Percentiles rank a stretch among this genome's conserved stretches.
Conservation (phyloP, 2,113 vertebrate species). For the Ceuthmochares aereus region DNA sequence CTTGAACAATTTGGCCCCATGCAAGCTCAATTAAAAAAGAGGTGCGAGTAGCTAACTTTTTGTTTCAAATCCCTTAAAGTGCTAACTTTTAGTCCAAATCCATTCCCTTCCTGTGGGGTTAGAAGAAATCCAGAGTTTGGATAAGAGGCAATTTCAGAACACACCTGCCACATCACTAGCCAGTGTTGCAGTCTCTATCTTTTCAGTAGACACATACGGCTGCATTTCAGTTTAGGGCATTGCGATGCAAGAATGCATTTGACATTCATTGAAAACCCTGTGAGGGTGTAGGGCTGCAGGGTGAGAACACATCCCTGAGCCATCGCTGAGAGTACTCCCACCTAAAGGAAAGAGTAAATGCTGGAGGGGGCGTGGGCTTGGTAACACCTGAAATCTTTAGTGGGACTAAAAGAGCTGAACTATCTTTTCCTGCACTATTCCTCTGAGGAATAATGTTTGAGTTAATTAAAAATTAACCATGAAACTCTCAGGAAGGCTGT, state of each 20-base stretch:
- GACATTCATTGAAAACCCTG: not conserved
- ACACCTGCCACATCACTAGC: not conserved
- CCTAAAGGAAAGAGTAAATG: accelerated
- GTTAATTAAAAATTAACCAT: accelerated
- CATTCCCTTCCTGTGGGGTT: not conserved
- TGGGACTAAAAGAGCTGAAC: not conserved
- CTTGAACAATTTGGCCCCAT: not conserved
- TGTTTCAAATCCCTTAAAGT: not conserved
- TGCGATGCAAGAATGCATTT: not conserved
- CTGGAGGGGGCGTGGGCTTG: not conserved
- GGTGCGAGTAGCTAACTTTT: not conserved
- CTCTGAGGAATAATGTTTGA: not conserved
- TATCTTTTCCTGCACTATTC: not conserved
- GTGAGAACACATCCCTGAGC: accelerated
- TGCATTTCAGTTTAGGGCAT: not conserved
- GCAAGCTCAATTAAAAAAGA: not conserved
- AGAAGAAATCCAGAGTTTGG: not conserved
- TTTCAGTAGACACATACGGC: accelerated
- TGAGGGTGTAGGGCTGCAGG: not conserved
- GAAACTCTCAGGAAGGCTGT: not conserved
- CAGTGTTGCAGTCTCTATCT: not conserved
- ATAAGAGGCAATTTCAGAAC: not conserved
- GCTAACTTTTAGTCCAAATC: not conserved
- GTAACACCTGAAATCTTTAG: not conserved
- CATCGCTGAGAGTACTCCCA: accelerated